Percentiles rank a stretch among this genome's conserved stretches.
Conservation (phyloP, 1,140 invertebrate species). For the Leptopilina clavipes region DNA sequence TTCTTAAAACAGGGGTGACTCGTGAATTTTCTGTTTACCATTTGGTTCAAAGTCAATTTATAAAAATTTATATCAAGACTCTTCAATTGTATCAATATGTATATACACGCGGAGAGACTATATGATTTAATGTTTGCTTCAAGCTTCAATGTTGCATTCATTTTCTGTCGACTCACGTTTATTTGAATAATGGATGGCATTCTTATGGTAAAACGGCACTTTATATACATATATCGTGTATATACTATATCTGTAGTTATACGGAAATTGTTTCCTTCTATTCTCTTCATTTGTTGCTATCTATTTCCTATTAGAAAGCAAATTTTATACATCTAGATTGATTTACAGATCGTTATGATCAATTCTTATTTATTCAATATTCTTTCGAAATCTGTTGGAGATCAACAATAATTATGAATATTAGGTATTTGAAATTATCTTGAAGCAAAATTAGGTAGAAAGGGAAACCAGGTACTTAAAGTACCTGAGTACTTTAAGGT, state of each 20-base stretch:
- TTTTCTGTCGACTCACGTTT: slow-evolving; percentile 11
- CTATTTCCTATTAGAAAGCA: too few species aligned
- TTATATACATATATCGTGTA: too few species aligned
- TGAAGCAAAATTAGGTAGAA: too few species aligned
- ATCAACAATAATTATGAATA: too few species aligned
- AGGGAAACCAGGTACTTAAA: too few species aligned
- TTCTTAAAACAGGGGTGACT: slow-evolving; percentile 15
- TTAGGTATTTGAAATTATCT: too few species aligned
- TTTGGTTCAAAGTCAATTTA: slow-evolving; percentile 20
- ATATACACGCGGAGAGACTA: not conserved
- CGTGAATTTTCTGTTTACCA: slow-evolving; percentile 15
- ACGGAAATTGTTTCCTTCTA: not conserved
- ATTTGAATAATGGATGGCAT: slow-evolving; percentile 13
- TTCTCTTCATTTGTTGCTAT: not conserved
- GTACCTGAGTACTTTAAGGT: too few species aligned
- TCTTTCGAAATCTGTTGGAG: too few species aligned
- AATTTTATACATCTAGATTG: too few species aligned
- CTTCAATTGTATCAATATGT: not conserved
- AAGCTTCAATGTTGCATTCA: slow-evolving; percentile 5
- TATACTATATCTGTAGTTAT: not conserved
- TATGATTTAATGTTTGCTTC: slow-evolving; percentile 15
- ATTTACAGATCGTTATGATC: too few species aligned
- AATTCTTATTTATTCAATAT: too few species aligned
- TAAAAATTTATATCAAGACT: not conserved
- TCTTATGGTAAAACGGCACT: not conserved